These are phyloP conservation scores for Drosophila pseudoobscura DNA, from an alignment of 1,140 invertebrate species.

Conservation along the genomic window DNA sequence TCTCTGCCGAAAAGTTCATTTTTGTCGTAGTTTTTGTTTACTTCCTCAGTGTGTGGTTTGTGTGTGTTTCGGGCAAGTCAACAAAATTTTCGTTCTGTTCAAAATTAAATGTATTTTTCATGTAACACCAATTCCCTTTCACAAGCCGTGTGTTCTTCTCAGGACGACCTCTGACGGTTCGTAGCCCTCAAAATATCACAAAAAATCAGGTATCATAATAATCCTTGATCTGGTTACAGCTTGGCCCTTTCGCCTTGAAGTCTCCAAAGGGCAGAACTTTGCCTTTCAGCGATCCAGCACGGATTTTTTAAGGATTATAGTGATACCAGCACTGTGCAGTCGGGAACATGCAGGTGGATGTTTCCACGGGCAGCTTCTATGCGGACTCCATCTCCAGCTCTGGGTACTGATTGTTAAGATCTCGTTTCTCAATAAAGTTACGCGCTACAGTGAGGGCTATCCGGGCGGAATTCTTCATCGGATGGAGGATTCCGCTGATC, in stretches of 20 bases:
- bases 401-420: slow-evolving; percentile 91
- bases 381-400: slow-evolving; percentile 84
- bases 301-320: slow-evolving; percentile 89
- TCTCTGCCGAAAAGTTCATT: slow-evolving; percentile 9
- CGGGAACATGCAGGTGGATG: slow-evolving; percentile 98
- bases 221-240: slow-evolving; percentile 86
- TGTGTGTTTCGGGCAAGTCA: slow-evolving; percentile 59
- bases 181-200: too few species aligned
- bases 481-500: slow-evolving; percentile 75
- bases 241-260: slow-evolving; percentile 96
- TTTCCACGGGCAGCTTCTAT: slow-evolving; percentile 82
- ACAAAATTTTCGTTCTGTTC: slow-evolving; percentile 56
- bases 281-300: slow-evolving; percentile 93
- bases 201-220: too few species aligned
- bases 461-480: slow-evolving; percentile 86
- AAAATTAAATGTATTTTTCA: slow-evolving; percentile 33
- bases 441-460: slow-evolving; percentile 97
- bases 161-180: too few species aligned
- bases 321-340: slow-evolving; percentile 93
- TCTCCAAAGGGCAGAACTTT: slow-evolving; percentile 97
- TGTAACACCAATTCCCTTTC: too few species aligned
- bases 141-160: too few species aligned
- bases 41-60: slow-evolving; percentile 4
- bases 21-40: slow-evolving; percentile 22
- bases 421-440: slow-evolving; percentile 88